Evolutionary conservation across 64 coral and sea anemone species (phyloP).

Genomic region (Montipora sp.): DNA sequence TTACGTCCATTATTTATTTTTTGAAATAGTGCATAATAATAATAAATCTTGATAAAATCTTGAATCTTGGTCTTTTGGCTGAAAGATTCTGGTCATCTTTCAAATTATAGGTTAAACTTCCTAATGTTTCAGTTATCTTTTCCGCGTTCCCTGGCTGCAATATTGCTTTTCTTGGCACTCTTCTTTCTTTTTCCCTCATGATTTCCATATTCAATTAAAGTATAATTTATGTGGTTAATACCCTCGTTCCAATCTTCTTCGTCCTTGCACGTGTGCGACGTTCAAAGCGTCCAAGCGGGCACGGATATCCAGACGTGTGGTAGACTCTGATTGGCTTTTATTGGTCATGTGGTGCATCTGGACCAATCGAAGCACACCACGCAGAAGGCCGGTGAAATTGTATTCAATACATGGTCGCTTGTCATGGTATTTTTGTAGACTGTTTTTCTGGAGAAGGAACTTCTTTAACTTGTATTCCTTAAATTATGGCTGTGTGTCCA

Average conservation of each 20-base stretch:
- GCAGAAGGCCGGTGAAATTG: conserved; percentile 90
- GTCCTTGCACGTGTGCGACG: neutral
- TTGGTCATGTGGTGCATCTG: conserved; percentile 38
- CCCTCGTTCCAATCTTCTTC: neutral
- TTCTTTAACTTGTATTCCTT: conserved; percentile 44
- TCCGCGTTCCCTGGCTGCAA: too few species aligned
- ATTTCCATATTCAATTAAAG: too few species aligned
- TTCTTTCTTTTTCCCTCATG: too few species aligned
- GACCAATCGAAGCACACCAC: conserved; percentile 98
- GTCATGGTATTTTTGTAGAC: conserved; percentile 47
- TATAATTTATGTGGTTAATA: neutral
- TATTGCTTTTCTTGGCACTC: too few species aligned
- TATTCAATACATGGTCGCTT: conserved; percentile 91
- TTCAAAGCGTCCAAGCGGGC: neutral
- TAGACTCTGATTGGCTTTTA: conserved; percentile 74
- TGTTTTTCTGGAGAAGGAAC: conserved; percentile 14
- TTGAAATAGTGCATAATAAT: too few species aligned
- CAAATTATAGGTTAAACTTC: too few species aligned
- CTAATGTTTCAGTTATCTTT: too few species aligned
- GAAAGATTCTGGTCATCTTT: too few species aligned
- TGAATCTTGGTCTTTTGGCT: too few species aligned
- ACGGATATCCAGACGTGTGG: conserved; percentile 85
- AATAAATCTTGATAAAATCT: too few species aligned
- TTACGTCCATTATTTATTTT: too few species aligned
- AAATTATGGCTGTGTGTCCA: conserved; percentile 67